Conservation (phyloP, 2,113 vertebrate species). For the Bothrops jararaca region DNA sequence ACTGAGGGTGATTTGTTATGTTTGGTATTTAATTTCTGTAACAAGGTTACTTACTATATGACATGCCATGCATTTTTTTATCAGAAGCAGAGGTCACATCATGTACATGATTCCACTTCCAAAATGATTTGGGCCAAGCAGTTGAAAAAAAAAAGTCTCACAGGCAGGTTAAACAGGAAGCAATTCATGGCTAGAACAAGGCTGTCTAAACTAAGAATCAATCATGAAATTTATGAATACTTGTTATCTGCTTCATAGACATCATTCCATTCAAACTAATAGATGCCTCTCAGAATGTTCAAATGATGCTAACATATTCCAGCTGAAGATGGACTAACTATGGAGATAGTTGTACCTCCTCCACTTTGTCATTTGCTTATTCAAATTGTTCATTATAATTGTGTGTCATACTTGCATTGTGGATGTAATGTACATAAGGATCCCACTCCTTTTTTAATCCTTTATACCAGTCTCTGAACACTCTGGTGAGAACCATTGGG, state of each 20-base stretch:
- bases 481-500: not conserved
- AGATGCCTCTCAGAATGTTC: not conserved
- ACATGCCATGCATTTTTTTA: not conserved
- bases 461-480: not conserved
- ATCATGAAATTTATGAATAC: not conserved
- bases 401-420: not conserved
- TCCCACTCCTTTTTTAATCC: not conserved
- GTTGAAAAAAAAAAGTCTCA: not conserved
- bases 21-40: not conserved
- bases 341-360: not conserved
- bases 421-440: not conserved
- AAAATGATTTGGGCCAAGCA: not conserved
- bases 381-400: not conserved
- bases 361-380: not conserved
- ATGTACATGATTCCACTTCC: not conserved
- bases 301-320: not conserved
- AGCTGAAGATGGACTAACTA: not conserved
- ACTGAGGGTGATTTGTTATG: not conserved
- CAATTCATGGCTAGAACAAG: not conserved
- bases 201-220: not conserved
- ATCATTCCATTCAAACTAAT: not conserved
- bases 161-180: not conserved
- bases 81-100: not conserved
- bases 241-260: not conserved
- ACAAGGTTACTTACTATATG: not conserved